Conservation (phyloP, 2,113 vertebrate genomes). For the Atlantisia rogersi region DNA sequence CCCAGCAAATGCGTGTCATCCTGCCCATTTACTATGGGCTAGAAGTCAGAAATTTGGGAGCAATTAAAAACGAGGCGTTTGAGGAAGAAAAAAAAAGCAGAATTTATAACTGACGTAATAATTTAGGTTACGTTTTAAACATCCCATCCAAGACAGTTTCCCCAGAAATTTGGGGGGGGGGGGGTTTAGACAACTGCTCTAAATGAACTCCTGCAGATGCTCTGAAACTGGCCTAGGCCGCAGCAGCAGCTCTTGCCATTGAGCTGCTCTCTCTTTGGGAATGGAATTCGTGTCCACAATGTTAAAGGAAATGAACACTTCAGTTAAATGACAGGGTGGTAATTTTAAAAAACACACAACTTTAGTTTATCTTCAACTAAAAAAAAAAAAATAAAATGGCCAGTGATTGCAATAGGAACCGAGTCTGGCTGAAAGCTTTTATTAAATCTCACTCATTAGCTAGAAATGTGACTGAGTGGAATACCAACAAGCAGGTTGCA, state of each 20-base stretch:
- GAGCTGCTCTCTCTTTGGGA: not conserved
- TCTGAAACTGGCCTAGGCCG: not conserved
- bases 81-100: not conserved
- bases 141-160: not conserved
- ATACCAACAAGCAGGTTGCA: not conserved
- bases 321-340: slow-evolving; percentile 1
- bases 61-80: not conserved
- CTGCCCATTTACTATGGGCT: not conserved
- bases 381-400: not conserved
- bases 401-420: not conserved
- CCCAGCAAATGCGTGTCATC: not conserved
- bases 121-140: not conserved
- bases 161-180: not conserved
- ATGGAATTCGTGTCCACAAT: not conserved
- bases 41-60: not conserved
- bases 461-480: not conserved
- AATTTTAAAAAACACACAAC: not conserved
- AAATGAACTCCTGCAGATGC: not conserved
- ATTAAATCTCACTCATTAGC: not conserved
- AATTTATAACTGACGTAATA: not conserved
- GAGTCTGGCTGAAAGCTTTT: not conserved
- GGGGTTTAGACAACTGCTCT: not conserved
- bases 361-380: not conserved
- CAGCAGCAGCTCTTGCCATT: not conserved
- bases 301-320: slow-evolving; percentile 14